These are phyloP conservation scores for Amiota communis DNA, from an alignment of 2,888 invertebrate genomes.

Conservation along the genomic window DNA sequence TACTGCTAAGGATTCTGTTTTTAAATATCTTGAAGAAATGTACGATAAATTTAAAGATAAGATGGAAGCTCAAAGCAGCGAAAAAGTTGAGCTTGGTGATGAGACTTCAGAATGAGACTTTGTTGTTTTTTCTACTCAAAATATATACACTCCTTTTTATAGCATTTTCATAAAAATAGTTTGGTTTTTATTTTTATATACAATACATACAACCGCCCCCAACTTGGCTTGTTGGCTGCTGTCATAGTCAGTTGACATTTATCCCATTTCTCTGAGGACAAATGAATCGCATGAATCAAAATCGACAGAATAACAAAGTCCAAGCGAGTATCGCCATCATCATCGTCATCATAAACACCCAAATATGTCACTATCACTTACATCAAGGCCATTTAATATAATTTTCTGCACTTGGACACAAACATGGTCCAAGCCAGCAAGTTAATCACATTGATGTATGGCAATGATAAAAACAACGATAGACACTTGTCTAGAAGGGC, in stretches of 20 bases:
- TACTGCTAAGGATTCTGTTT: conserved; percentile 79
- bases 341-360: conserved; percentile 44
- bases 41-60: conserved; percentile 49
- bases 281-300: conserved; percentile 59
- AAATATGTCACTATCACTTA: conserved; percentile 71
- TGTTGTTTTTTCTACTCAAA: neutral
- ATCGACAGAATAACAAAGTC: neutral
- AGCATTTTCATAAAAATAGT: neutral
- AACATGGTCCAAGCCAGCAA: conserved; percentile 57
- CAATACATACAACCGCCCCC: neutral
- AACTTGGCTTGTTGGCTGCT: neutral
- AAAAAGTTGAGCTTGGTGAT: neutral
- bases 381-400: conserved; percentile 71
- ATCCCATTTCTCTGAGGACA: conserved; percentile 62
- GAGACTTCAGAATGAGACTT: neutral
- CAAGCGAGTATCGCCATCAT: conserved; percentile 23
- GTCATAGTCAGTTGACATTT: conserved; percentile 53
- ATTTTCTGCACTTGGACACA: conserved; percentile 53
- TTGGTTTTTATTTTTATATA: neutral
- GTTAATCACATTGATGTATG: conserved; percentile 66
- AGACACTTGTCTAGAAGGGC: conserved; percentile 3
- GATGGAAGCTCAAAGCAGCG: conserved; percentile 16
- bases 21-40: conserved; percentile 76
- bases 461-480: conserved; percentile 59
- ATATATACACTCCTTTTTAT: conserved; percentile 1